Base-by-base conservation (phyloP, 2,113 vertebrate genomes). In the Prunella himalayana region DNA sequence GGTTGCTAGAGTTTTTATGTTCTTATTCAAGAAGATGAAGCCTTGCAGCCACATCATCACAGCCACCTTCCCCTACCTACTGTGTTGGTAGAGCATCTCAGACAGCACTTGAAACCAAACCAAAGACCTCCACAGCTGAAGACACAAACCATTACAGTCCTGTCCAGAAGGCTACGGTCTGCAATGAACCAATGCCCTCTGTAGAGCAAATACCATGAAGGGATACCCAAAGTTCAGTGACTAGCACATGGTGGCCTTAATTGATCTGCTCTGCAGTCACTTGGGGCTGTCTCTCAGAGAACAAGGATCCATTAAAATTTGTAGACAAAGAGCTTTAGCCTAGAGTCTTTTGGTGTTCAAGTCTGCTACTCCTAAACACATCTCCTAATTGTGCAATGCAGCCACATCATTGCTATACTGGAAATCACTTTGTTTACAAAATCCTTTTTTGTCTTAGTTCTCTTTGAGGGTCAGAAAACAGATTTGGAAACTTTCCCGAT, bases 371-470 rank as follows among this genome's bases (percentile, higher is more conserved):
- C 35, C 41, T 73, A 85, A 77, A 64, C 51, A 50, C 0, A 1
- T 44, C 35, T 70, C 51, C 78, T 45, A 66, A 64, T 77, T 81
- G 88, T 89, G 71, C 66, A 84, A 53, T 66, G 41, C 76, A 76
- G 65, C 61, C 83, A 63, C 57, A 49, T 77, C n/a, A 60, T 27
- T 83, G 80, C 31, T 64, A 53, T 75, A 72, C n/a, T 95, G 85
- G 57, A 95, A 94, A 96, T 88, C 27, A 21, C 37, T 54, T 82
- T 88, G 64, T 94, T 96, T 94, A 81, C 88, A 88, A 86, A 90
- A 71, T 57, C 0, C 6, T 68, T 54, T 87, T 90, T 75, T 56
- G 47, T 84, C 80, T 88, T 73, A 86, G 72, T 28, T 86, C 19
- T 93, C 23, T 53, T 63, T 61, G 33, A 50, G 81, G 15, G 50